A percentile compares a stretch with the other conserved stretches of the same genome.
phyloP scores from a whole-genome alignment of 53 echinoderm and acorn worm species.

The Holothuria leucospilota region DNA sequence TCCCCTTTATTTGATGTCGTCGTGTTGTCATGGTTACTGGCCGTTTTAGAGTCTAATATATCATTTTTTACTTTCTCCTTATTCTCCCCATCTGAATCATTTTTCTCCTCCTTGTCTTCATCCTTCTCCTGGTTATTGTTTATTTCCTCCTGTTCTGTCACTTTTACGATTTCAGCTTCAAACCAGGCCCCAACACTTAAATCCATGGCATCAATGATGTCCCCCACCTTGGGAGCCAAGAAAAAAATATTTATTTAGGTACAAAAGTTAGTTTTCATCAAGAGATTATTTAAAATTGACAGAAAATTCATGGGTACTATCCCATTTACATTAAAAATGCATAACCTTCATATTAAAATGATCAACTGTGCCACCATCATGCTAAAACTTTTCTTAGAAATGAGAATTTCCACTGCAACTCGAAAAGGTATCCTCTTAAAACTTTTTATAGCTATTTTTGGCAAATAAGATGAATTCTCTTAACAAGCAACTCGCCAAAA shows the following conservation, averaged over 20 bases:
- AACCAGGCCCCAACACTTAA: conserved; percentile 99
- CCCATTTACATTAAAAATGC: too few relatives aligned
- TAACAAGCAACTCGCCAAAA: too few relatives aligned
- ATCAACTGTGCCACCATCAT: too few relatives aligned
- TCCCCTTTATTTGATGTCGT: conserved; percentile 1
- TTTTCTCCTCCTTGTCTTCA: neutral
- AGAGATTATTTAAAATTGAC: too few relatives aligned
- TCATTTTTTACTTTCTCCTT: neutral
- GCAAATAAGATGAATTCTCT: too few relatives aligned
- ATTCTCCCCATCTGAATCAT: conserved; percentile 25
- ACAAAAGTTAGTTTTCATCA: too few relatives aligned
- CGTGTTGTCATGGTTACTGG: neutral
- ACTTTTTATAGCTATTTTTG: too few relatives aligned
- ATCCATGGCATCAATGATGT: conserved; percentile 94
- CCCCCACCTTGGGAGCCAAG: conserved; percentile 71
- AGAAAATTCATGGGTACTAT: too few relatives aligned
- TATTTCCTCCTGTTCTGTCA: conserved; percentile 47
- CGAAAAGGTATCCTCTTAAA: too few relatives aligned
- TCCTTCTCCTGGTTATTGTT: conserved; percentile 42
- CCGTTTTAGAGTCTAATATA: conserved; percentile 24
- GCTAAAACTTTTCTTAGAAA: too few relatives aligned
- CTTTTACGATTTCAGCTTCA: conserved; percentile 87
- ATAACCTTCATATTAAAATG: too few relatives aligned
- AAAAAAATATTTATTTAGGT: neutral
- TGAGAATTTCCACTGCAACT: too few relatives aligned